phyloP scores from a whole-genome alignment of 2,113 vertebrate species.

The Callipepla californica region DNA sequence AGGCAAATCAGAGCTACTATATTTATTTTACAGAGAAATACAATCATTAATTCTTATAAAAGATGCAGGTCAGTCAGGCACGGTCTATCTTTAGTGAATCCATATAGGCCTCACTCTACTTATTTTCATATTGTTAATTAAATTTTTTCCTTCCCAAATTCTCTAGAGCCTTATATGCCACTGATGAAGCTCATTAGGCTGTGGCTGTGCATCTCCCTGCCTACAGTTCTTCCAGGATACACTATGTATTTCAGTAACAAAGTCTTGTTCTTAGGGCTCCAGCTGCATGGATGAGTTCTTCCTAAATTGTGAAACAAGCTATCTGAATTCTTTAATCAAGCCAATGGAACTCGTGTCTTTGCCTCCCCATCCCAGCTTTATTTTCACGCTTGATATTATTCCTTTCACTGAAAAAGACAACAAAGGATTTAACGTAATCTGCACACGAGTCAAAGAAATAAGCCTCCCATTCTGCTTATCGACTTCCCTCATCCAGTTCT shows the following conservation, averaged over 20 bases:
- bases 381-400: background rate
- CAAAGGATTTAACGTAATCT: background rate
- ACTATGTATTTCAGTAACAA: background rate
- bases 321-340: background rate
- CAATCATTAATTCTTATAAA: background rate
- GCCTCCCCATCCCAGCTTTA: background rate
- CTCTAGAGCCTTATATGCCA: background rate
- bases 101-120: background rate
- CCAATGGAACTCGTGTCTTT: background rate
- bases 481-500: too few relatives aligned
- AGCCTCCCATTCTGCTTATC: background rate
- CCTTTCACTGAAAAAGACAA: background rate
- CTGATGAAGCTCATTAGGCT: slow-evolving; percentile 30
- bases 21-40: background rate
- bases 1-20: background rate
- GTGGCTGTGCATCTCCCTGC: background rate
- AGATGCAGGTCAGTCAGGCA: background rate
- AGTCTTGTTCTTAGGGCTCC: background rate
- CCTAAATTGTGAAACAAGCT: background rate
- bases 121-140: slow-evolving; percentile 46
- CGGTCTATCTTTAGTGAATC: background rate
- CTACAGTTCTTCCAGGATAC: background rate
- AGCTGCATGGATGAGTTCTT: background rate
- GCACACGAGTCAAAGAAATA: background rate
- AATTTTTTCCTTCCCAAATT: slow-evolving; percentile 32